Evolutionary conservation across 2,113 vertebrate species (phyloP), one percentile per base, ranked within the genome.

Genomic region (Muscicapa adusta): DNA sequence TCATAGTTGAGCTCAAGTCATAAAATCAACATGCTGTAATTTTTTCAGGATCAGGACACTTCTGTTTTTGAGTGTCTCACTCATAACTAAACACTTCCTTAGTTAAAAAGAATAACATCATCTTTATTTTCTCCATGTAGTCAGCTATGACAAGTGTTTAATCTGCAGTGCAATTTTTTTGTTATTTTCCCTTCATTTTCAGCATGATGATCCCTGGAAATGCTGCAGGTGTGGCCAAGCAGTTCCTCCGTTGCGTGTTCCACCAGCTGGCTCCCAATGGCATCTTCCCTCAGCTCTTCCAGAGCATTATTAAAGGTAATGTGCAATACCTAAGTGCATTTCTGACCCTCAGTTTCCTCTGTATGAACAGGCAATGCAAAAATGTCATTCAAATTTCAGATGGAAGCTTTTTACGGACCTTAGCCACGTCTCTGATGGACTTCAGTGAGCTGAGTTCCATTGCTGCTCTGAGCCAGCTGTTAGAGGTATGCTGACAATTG

Each of bases 141-240:
- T 79, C 60, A 83, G 23, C 25, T 62, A 68, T 85, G 60, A 68
- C 23, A 70, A 88, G 26, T 43, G 47, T 91, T 94, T 58, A 4
- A 62, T 58, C 34, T 63, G 51, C 42, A 77, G 4, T 25, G 40
- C 19, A 50, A 13, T 82, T 68, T 70, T 34, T 90, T 57, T 72
- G 10, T 70, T 62, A 22, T 68, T 68, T 80, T 78, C 14, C 71
- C 28, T 71, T 87, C 5, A 3, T 79, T 71, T 75, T 34, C 85
- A 99, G 99, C 93, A 99, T 99, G 98, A 98, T 99, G 98, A 99
- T 99, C 76, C 99, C 99, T 23, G 99, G 99, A 93, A 99, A 99
- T 67, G 99, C 99, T 38, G 99, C 99, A 14, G 99, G 99, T 70
- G 99, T 99, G 94, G 99, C 99, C 80, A 99, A 99, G 96, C 99